Base-by-base conservation (phyloP, 2,797 vertebrate genomes). In the Galago senegalensis region DNA sequence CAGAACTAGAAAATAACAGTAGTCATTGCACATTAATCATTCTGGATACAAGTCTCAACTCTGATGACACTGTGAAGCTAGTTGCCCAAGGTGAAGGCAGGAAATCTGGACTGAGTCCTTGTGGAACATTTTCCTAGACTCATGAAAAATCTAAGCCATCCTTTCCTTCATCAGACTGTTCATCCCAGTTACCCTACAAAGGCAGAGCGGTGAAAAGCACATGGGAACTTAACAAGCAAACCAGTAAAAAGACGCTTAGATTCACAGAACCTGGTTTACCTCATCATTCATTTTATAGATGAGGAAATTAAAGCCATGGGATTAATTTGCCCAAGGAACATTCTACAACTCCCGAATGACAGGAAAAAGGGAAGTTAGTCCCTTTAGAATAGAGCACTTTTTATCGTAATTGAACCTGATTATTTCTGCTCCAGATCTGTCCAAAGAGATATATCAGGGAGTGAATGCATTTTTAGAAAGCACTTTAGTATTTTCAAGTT, bases 361-460 rank as follows among this genome's bases (percentile, higher is more conserved):
- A 84, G 27, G 46, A 81, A 85, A 61, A 49, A 37, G 58, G 25
- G 31, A 94, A 77, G 83, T 87, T 7, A 81, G 56, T 40, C 18
- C 21, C 43, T 79, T 81, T 25, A 56, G 40, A 85, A 90, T 37
- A 40, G 85, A 93, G 29, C 25, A 77, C 79, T 97, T 97, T 96
- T 86, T 21, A 94, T 96, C 73, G 85, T 73, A 86, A 83, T 63
- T 37, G 12, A 89, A 91, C 70, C n/a, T 65, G 80, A 49, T 91
- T 95, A 65, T 67, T 89, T 92, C 87, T 88, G 77, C n/a, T 87
- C 63, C 87, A 77, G 34, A 81, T 93, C 91, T 58, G 70, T 86
- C 89, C 53, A 79, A 76, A 94, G 67, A 93, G 31, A 86, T 46
- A 21, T 11, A 65, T 53, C 56, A 85, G 46, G 65, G 40, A 93